Evolutionary conservation across 2,888 invertebrate species (phyloP).

Genomic region (Colletes collaris): DNA sequence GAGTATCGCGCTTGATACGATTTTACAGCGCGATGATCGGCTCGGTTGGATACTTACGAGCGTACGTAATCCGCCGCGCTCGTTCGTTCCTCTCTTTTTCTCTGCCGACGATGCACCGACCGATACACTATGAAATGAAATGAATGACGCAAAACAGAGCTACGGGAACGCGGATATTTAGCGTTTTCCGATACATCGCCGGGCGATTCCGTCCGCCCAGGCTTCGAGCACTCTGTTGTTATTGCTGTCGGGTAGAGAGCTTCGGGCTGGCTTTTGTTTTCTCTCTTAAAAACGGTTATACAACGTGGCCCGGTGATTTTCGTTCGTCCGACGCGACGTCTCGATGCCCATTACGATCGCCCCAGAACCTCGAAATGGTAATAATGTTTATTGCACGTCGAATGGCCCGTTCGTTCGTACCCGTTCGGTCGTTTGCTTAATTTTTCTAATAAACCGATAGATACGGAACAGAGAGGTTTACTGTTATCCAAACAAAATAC

Average conservation of each 20-base stretch:
- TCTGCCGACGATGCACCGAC: background rate
- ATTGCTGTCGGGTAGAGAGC: conserved; percentile 46
- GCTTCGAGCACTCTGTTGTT: conserved; percentile 47
- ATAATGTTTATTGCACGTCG: conserved; percentile 47
- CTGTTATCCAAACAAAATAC: background rate
- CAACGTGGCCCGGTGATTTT: conserved; percentile 39
- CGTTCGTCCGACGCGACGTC: conserved; percentile 14
- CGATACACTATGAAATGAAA: conserved; percentile 72
- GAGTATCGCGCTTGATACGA: conserved; percentile 23
- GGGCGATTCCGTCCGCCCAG: conserved; percentile 35
- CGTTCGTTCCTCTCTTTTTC: conserved; percentile 4
- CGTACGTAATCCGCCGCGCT: conserved; percentile 11
- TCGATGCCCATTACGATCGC: conserved; percentile 20
- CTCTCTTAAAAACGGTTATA: conserved; percentile 56
- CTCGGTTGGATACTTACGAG: conserved; percentile 12
- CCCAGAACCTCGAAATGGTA: background rate
- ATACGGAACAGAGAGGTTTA: background rate
- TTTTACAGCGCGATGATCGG: conserved; percentile 34
- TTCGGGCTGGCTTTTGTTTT: conserved; percentile 52
- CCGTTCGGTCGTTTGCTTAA: conserved; percentile 31
- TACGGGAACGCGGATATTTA: conserved; percentile 75
- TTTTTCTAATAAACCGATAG: conserved; percentile 39
- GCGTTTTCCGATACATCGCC: conserved; percentile 76
- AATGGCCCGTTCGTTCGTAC: conserved; percentile 9
- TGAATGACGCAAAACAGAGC: conserved; percentile 76